Percentiles rank a stretch among this genome's conserved stretches.
phyloP scores from a whole-genome alignment of 1,140 invertebrate genomes.

The Babylonia areolata region DNA sequence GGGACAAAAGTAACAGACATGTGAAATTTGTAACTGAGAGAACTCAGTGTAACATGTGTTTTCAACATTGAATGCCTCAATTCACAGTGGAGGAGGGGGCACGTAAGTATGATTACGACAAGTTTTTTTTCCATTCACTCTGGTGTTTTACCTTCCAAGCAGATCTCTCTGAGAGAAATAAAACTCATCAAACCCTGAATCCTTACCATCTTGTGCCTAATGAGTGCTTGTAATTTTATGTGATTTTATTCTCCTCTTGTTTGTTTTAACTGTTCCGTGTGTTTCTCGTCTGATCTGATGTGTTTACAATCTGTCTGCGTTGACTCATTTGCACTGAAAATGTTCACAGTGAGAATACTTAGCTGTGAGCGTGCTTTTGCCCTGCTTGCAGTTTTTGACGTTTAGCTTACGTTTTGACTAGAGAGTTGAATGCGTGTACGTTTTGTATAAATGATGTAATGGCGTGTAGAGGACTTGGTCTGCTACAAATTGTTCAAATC shows the following conservation, averaged over 20 bases:
- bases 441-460: no score
- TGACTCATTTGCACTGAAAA: no score
- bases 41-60: neutral
- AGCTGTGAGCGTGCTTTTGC: no score
- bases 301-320: no score
- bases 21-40: neutral
- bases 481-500: no score
- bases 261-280: neutral
- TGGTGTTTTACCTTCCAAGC: neutral
- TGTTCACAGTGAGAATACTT: no score
- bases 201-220: neutral
- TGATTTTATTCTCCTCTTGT: neutral
- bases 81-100: constrained; percentile 26
- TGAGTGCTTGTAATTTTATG: neutral
- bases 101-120: constrained; percentile 34
- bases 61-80: constrained; percentile 21
- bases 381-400: no score
- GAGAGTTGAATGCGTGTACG: no score
- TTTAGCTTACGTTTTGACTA: no score
- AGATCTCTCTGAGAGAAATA: neutral
- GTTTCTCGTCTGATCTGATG: neutral
- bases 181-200: neutral
- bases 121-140: neutral
- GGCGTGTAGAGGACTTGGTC: no score
- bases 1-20: no score